Evolutionary conservation across 2,113 vertebrate genomes (phyloP), one percentile per base, ranked within the genome.

Genomic region (Psilopsiagon aurifrons): DNA sequence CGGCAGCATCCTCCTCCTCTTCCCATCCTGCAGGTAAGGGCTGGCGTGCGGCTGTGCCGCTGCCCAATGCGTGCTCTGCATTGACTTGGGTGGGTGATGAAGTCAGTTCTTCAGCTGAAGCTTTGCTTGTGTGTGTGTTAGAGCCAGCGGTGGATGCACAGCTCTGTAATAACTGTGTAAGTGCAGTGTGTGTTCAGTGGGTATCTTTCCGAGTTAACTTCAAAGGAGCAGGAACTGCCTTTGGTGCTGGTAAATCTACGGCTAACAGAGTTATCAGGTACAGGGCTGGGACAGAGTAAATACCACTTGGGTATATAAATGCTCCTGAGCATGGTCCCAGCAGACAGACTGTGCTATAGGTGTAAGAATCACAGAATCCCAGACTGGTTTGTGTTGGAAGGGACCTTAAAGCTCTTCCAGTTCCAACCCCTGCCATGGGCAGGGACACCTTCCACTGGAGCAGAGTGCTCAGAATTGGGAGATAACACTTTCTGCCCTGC

Each of bases 21-120:
- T 22, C 5, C 24, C 90, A 83, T 17, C 67, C 47, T 22, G 23
- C 96, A 98, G 98, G 97, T 98, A 98, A 98, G 37, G 29, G 69
- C 43, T 2, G 0, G 8, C 0, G 0, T 17, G 52, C 28, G 0
- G 2, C 22, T 0, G 4, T 4, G 25, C 22, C 2, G 0, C 47
- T 68, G 43, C 24, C 41, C 44, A 9, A 17, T 0, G 0, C 1
- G 1, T 7, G 67, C 39, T 29, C 24, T 3, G 5, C 7, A 0
- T 10, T 39, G 12, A 0, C 13, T 8, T 1, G 1, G 15, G 23
- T 4, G 13, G 66, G 57, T 13, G 5, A 17, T 13, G 49, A 39
- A 8, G 8, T 15, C 5, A 19, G 24, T 77, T 18, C 68, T 76
- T 41, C 44, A 52, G 1, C 13, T 6, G 3, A 18, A 69, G 29